A percentile compares a stretch with the other conserved stretches of the same genome.
Conservation (phyloP, 2,113 vertebrate species). For the Stegastes partitus region DNA sequence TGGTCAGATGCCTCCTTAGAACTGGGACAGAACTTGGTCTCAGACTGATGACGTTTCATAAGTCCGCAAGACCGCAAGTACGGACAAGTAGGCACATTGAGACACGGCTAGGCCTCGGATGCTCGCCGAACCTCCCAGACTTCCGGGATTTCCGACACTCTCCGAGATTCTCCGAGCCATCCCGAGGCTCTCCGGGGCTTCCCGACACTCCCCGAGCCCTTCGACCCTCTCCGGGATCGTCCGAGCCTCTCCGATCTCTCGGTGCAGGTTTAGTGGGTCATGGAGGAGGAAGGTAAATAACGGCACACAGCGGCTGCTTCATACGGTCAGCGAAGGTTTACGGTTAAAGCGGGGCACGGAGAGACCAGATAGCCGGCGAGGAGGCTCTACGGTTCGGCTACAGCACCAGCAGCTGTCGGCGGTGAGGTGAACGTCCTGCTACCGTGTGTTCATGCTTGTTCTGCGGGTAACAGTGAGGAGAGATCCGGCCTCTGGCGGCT, state of each 20-base stretch:
- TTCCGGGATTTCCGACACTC: no score
- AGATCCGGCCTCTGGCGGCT: conserved; percentile 42
- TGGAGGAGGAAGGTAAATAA: conserved; percentile 81
- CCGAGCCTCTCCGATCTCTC: neutral
- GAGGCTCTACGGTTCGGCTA: conserved; percentile 43
- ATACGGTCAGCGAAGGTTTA: neutral
- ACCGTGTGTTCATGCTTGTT: conserved; percentile 48
- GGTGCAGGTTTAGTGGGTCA: conserved; percentile 74
- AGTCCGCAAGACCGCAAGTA: no score
- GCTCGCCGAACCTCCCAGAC: no score
- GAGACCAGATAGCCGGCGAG: conserved; percentile 20
- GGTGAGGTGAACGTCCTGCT: conserved; percentile 71
- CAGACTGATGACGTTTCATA: no score
- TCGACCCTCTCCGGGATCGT: no score
- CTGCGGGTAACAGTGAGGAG: conserved; percentile 6
- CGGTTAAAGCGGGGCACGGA: conserved; percentile 9
- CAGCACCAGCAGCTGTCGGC: conserved; percentile 64
- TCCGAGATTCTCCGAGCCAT: no score
- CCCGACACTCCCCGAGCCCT: no score
- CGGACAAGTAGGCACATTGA: no score
- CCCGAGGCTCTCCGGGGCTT: no score
- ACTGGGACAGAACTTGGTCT: no score
- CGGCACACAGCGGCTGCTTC: conserved; percentile 31
- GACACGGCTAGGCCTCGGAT: no score
- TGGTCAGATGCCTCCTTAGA: no score